A percentile compares a stretch with the other conserved stretches of the same genome.
Evolutionary conservation across 2,113 vertebrate species (phyloP).

Genomic region (Carassius auratus): DNA sequence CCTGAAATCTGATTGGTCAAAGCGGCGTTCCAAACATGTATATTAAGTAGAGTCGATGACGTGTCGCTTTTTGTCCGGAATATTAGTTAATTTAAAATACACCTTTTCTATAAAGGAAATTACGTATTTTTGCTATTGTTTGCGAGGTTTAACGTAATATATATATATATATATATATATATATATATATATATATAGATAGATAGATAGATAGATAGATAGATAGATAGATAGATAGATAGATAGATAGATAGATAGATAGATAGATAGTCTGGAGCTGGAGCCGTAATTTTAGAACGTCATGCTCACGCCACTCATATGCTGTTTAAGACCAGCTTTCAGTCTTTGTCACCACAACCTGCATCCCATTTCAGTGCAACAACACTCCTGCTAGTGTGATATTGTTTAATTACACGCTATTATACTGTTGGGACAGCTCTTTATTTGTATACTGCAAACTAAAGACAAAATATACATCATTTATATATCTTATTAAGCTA

Average conservation of each 20-base stretch:
- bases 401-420: neutral
- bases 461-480: neutral
- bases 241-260: too few species aligned
- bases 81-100: neutral
- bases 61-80: neutral
- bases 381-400: neutral
- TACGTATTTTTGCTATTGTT: neutral
- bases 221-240: too few species aligned
- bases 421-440: neutral
- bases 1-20: neutral
- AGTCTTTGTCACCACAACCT: neutral
- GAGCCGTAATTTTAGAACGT: neutral
- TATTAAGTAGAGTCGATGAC: slow-evolving; percentile 5
- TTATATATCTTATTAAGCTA: neutral
- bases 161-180: too few species aligned
- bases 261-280: neutral
- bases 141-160: neutral
- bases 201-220: too few species aligned
- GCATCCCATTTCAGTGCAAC: neutral
- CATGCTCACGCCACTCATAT: neutral
- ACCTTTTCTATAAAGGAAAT: neutral
- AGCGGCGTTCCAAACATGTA: slow-evolving; percentile 7
- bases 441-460: neutral
- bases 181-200: too few species aligned
- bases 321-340: neutral